These are phyloP conservation scores for Zaprionus kolodkinae DNA, from an alignment of 1,140 invertebrate species.

Conservation along the genomic window DNA sequence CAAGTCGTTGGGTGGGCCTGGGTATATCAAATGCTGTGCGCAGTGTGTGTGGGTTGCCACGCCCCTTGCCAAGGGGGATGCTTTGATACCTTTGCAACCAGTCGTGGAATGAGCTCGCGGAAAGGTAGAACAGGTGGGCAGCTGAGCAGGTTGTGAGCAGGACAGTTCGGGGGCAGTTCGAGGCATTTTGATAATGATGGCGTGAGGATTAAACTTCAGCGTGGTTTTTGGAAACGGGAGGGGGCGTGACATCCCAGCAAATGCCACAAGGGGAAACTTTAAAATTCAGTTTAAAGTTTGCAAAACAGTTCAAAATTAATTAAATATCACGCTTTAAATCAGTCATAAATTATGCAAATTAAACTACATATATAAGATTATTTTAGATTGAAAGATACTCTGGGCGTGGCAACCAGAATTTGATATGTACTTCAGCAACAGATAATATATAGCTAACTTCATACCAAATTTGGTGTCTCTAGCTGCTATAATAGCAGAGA, in stretches of 20 bases:
- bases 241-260: background rate
- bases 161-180: background rate
- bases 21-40: background rate
- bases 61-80: background rate
- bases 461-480: no score
- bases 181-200: conserved; percentile 28
- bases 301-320: conserved; percentile 16
- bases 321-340: conserved; percentile 5
- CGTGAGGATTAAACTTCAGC: conserved; percentile 10
- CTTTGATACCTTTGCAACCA: conserved; percentile 15
- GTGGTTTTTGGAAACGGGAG: background rate
- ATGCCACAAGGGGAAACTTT: background rate
- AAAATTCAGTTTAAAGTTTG: conserved; percentile 7
- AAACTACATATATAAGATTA: background rate
- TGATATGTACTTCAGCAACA: no score
- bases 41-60: conserved; percentile 13
- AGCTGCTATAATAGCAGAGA: no score
- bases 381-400: background rate
- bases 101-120: conserved; percentile 2
- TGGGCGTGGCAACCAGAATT: no score
- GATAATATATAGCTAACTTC: no score
- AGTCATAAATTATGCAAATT: conserved; percentile 25
- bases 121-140: conserved; percentile 6
- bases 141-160: background rate
- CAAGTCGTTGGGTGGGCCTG: conserved; percentile 46